These are phyloP conservation scores for Eretmocerus hayati DNA, from an alignment of 2,888 invertebrate species.

Conservation along the genomic window DNA sequence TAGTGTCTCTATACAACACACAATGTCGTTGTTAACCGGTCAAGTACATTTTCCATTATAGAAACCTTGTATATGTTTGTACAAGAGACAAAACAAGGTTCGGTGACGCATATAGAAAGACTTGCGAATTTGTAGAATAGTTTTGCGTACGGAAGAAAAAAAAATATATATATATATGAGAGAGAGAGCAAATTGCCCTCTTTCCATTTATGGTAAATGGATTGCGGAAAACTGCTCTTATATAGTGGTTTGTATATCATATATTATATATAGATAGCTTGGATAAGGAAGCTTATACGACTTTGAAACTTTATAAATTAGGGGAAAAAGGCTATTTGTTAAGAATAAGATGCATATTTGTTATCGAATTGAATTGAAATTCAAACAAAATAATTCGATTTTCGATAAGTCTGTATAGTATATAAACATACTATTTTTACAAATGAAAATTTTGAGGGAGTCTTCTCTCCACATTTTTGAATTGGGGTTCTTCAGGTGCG, in stretches of 20 bases:
- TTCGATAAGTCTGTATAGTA: conserved; percentile 30
- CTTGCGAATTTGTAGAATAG: conserved; percentile 3
- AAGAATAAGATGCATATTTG: too few relatives aligned
- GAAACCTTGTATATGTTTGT: not conserved
- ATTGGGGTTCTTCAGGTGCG: not conserved
- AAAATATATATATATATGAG: not conserved
- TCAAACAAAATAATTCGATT: conserved; percentile 20
- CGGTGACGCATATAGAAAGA: not conserved
- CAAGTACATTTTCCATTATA: not conserved
- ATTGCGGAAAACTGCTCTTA: too few relatives aligned
- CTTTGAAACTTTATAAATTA: too few relatives aligned
- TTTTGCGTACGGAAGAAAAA: conserved; percentile 4
- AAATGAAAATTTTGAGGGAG: conserved; percentile 41
- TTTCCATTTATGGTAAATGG: not conserved
- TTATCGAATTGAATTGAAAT: not conserved
- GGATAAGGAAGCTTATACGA: not conserved
- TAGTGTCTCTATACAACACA: too few relatives aligned
- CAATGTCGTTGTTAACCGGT: conserved; percentile 8
- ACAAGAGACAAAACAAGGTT: conserved; percentile 7
- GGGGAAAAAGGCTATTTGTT: too few relatives aligned
- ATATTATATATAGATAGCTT: not conserved
- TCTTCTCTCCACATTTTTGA: conserved; percentile 3
- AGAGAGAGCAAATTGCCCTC: not conserved
- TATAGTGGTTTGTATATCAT: too few relatives aligned
- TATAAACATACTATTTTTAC: conserved; percentile 40